phyloP scores from a whole-genome alignment of 2,113 vertebrate genomes.

The Pheucticus melanocephalus region DNA sequence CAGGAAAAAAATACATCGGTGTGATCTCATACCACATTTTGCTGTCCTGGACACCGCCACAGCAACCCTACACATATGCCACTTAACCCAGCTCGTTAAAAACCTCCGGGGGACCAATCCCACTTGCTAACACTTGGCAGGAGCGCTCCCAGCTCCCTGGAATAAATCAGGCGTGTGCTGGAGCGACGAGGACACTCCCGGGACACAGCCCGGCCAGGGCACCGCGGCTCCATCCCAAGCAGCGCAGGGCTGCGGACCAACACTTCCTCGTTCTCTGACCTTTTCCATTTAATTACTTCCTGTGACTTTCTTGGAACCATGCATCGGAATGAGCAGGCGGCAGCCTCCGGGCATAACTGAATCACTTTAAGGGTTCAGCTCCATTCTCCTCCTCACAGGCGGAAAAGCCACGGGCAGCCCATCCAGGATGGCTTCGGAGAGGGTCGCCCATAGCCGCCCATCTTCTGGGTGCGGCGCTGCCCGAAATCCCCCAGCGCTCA shows the following conservation, averaged over 20 bases:
- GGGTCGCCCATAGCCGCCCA: background rate
- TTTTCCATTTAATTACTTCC: slow-evolving; percentile 81
- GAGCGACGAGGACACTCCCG: background rate
- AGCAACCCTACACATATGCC: background rate
- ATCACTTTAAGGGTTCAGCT: background rate
- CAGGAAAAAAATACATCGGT: accelerated
- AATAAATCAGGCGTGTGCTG: accelerated
- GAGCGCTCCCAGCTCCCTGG: accelerated
- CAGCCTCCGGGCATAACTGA: background rate
- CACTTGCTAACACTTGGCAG: background rate
- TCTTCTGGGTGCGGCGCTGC: background rate
- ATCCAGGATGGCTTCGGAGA: background rate
- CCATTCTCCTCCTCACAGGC: background rate
- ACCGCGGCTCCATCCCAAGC: slow-evolving; percentile 36
- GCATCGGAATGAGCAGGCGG: background rate
- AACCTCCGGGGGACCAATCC: background rate
- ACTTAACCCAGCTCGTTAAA: background rate
- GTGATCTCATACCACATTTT: accelerated
- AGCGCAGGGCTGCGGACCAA: slow-evolving; percentile 52
- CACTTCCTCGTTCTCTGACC: slow-evolving; percentile 79
- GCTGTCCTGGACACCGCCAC: background rate
- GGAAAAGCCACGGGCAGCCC: background rate
- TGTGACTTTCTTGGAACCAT: slow-evolving; percentile 72
- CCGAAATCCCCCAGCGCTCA: background rate
- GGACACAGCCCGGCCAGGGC: background rate